Conservation (phyloP, 2,797 vertebrate genomes). For the Cercopithecus neglectus region DNA sequence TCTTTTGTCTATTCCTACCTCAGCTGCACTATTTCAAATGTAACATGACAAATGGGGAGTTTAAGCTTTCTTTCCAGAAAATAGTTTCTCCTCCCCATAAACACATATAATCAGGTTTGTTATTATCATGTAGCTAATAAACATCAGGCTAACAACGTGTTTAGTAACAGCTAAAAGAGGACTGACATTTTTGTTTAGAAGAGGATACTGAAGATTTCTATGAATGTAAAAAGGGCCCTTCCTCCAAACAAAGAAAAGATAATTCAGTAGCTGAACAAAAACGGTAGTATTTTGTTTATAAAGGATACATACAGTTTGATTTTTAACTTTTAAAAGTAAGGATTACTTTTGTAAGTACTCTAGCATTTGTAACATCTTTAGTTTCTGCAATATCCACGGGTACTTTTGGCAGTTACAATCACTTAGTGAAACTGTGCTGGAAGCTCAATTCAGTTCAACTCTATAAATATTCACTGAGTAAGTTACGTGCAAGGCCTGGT, state of each 20-base stretch:
- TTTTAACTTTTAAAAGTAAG: conserved; percentile 51
- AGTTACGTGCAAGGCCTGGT: conserved; percentile 1
- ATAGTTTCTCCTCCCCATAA: background rate
- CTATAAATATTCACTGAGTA: conserved; percentile 37
- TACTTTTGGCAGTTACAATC: conserved; percentile 1
- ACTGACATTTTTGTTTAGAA: conserved; percentile 27
- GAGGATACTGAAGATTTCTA: background rate
- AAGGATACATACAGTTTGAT: conserved; percentile 11
- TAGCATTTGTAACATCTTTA: conserved; percentile 41
- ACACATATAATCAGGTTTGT: background rate
- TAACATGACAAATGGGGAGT: background rate
- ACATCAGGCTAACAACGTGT: conserved; percentile 12
- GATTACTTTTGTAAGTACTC: background rate
- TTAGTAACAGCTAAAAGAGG: background rate
- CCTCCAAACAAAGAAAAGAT: background rate
- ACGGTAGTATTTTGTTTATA: conserved; percentile 28
- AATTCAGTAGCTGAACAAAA: conserved; percentile 46
- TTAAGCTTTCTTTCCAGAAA: conserved; percentile 36
- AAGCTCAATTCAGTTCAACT: conserved; percentile 39
- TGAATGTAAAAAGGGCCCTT: background rate
- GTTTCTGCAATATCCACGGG: background rate
- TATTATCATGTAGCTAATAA: conserved; percentile 34
- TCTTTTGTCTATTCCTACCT: conserved; percentile 9
- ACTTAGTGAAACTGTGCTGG: background rate
- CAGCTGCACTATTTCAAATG: background rate